Percentiles rank a stretch among this genome's conserved stretches.
Evolutionary conservation across 2,113 vertebrate species (phyloP).

Genomic region (Thamnophis sirtalis): DNA sequence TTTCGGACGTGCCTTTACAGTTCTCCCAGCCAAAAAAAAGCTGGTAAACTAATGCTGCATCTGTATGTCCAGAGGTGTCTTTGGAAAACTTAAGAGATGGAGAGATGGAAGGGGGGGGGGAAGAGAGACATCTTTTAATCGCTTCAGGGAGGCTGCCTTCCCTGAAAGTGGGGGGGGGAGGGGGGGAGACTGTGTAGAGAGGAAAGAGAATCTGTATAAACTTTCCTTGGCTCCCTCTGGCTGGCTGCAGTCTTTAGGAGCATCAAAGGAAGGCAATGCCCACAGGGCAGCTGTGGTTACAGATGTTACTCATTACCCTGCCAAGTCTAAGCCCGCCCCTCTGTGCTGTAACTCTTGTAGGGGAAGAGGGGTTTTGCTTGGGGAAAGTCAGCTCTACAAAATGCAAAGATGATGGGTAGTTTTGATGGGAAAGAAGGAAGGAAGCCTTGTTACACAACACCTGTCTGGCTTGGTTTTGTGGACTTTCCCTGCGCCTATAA

Average conservation of each 20-base stretch:
- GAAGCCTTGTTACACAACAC: too few relatives aligned
- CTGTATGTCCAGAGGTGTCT: slow-evolving; percentile 4
- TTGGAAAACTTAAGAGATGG: neutral
- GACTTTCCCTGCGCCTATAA: neutral
- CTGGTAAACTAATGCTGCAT: slow-evolving; percentile 11
- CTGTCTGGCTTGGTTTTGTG: neutral
- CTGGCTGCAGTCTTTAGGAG: slow-evolving; percentile 57
- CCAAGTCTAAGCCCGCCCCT: slow-evolving; percentile 63
- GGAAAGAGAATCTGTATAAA: slow-evolving; percentile 57
- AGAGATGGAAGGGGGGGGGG: slow-evolving; percentile 19
- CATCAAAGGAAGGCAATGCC: slow-evolving; percentile 67
- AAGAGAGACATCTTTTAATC: slow-evolving; percentile 39
- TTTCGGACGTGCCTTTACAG: neutral
- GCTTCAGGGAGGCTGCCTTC: slow-evolving; percentile 50
- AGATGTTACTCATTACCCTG: slow-evolving; percentile 62
- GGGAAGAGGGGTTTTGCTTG: neutral
- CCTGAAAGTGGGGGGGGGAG: too few relatives aligned
- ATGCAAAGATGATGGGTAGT: neutral
- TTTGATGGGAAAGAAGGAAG: neutral
- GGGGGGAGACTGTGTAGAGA: neutral
- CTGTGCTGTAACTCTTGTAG: slow-evolving; percentile 4
- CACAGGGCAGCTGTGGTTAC: slow-evolving; percentile 65
- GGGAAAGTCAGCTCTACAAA: neutral
- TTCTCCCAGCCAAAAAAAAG: neutral
- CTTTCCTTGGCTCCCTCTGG: slow-evolving; percentile 51